phyloP scores from a whole-genome alignment of 2,888 invertebrate genomes.

The Anodontia alba region DNA sequence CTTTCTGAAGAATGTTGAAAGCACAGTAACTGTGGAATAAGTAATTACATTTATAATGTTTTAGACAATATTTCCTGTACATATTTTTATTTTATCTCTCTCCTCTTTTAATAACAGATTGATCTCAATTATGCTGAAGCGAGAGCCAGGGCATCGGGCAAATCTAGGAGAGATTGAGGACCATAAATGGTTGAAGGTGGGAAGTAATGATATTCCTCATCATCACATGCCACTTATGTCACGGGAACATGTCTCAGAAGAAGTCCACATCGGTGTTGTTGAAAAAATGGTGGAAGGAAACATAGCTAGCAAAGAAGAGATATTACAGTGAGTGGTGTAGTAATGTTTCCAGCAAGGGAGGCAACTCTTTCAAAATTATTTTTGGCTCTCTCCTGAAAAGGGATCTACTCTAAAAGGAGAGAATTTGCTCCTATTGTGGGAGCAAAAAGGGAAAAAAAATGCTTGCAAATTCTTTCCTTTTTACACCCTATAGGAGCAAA shows the following conservation, averaged over 20 bases:
- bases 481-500: too few species aligned
- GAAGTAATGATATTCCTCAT: slow-evolving; percentile 60
- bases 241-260: slow-evolving; percentile 94
- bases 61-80: too few species aligned
- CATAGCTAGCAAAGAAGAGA: slow-evolving; percentile 97
- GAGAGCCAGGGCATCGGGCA: slow-evolving; percentile 96
- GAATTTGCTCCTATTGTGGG: too few species aligned
- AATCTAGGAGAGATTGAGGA: slow-evolving; percentile 94
- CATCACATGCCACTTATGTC: slow-evolving; percentile 90
- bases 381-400: too few species aligned
- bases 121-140: slow-evolving; percentile 96
- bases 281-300: slow-evolving; percentile 98
- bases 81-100: slow-evolving; percentile 39
- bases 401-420: too few species aligned
- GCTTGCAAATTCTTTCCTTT: not conserved
- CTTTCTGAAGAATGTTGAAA: too few species aligned
- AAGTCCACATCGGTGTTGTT: slow-evolving; percentile 95
- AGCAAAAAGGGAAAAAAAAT: not conserved
- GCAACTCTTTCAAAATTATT: too few species aligned
- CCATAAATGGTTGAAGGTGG: slow-evolving; percentile 90
- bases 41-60: too few species aligned
- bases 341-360: not conserved
- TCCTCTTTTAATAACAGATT: too few species aligned
- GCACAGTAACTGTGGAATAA: too few species aligned
- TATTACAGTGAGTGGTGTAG: slow-evolving; percentile 89